These are phyloP conservation scores for Liasis olivaceus DNA, from an alignment of 2,797 vertebrate species.

Conservation along the genomic window DNA sequence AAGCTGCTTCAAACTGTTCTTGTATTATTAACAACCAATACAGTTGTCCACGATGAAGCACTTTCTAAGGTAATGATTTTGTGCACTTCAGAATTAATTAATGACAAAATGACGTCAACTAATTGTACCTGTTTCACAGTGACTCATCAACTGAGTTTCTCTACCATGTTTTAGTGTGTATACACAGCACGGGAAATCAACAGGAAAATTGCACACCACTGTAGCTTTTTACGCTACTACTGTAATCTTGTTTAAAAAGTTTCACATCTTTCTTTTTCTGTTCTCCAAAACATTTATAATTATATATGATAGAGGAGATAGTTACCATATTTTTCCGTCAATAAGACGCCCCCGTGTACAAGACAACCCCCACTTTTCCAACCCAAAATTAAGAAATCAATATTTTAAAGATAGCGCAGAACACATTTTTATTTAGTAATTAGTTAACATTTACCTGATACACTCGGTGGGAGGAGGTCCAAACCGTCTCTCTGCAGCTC, in stretches of 20 bases:
- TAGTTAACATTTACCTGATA: too few relatives aligned
- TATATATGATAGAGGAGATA: too few relatives aligned
- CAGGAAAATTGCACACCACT: background rate
- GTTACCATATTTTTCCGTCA: too few relatives aligned
- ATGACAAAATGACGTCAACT: background rate
- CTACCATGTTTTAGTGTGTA: background rate
- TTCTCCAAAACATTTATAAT: background rate
- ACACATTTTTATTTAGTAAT: too few relatives aligned
- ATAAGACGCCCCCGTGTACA: too few relatives aligned
- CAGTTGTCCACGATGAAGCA: slow-evolving; percentile 91
- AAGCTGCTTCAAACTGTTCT: slow-evolving; percentile 97
- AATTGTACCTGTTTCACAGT: background rate
- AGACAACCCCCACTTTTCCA: too few relatives aligned
- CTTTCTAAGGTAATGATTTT: slow-evolving; percentile 81
- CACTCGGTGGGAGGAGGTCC: too few relatives aligned
- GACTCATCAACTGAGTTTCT: background rate
- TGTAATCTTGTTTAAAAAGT: background rate
- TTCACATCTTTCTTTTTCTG: background rate
- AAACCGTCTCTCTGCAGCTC: too few relatives aligned
- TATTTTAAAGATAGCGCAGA: too few relatives aligned
- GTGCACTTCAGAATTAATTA: background rate
- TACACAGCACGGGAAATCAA: background rate
- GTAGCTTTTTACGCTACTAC: background rate
- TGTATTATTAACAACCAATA: slow-evolving; percentile 96
- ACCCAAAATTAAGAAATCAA: too few relatives aligned